phyloP scores from a whole-genome alignment of 2,797 vertebrate genomes.

The Podarcis lilfordi region DNA sequence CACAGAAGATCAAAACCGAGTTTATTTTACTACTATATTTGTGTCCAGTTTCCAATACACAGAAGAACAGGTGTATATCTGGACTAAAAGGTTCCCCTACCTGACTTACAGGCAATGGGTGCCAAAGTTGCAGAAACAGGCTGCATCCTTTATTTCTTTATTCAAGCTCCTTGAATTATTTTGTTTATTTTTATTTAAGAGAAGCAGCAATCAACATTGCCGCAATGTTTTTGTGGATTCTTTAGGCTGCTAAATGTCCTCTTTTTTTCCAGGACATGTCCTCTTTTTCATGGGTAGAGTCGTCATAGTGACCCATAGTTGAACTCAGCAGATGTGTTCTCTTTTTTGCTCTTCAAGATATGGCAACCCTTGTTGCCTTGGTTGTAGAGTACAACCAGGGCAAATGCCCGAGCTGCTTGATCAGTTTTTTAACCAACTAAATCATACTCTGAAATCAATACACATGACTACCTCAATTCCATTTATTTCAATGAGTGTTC shows the following conservation, averaged over 20 bases:
- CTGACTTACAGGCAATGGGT: neutral
- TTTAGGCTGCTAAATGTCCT: neutral
- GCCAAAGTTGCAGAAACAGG: neutral
- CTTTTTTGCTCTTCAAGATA: no score
- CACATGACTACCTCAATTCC: no score
- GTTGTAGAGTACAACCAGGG: neutral
- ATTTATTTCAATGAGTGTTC: no score
- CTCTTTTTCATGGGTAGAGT: no score
- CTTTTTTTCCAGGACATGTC: no score
- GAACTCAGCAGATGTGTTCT: no score
- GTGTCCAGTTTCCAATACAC: no score
- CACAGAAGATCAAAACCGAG: neutral
- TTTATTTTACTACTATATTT: neutral
- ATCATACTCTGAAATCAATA: no score
- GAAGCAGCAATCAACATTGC: neutral
- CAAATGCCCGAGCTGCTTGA: neutral
- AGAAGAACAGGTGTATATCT: neutral
- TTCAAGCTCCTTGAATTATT: neutral
- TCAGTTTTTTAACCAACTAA: no score
- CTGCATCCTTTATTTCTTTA: neutral
- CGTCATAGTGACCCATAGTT: no score
- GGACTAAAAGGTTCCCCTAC: no score
- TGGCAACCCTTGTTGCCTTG: no score
- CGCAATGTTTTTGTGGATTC: neutral
- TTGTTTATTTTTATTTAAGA: neutral